Conservation (phyloP, 2,113 vertebrate genomes). For the Lampris megalopsis region DNA sequence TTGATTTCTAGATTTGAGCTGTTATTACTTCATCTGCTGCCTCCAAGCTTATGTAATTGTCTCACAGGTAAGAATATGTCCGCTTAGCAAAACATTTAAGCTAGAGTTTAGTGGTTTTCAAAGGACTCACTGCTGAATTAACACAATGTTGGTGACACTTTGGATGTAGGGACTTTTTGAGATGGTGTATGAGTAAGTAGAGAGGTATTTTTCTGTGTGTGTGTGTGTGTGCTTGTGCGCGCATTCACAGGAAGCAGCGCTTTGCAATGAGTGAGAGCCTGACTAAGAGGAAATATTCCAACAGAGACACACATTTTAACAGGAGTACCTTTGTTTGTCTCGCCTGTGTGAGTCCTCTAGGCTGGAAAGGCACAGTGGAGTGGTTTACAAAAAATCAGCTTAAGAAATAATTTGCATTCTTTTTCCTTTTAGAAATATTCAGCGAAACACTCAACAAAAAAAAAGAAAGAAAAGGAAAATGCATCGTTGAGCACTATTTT, state of each 20-base stretch:
- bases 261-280: slow-evolving; percentile 38
- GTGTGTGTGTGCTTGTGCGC: slow-evolving; percentile 43
- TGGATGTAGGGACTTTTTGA: slow-evolving; percentile 27
- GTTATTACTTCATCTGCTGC: background rate
- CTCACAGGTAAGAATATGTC: background rate
- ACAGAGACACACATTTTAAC: slow-evolving; percentile 50
- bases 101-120: background rate
- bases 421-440: background rate
- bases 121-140: background rate
- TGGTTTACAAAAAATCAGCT: background rate
- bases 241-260: slow-evolving; percentile 59
- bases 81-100: background rate
- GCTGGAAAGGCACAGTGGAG: slow-evolving; percentile 7
- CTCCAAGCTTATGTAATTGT: background rate
- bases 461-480: too few relatives aligned
- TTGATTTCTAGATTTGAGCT: slow-evolving; percentile 25
- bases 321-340: slow-evolving; percentile 68
- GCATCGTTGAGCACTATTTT: slow-evolving; percentile 17
- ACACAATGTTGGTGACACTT: slow-evolving; percentile 1
- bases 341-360: slow-evolving; percentile 31
- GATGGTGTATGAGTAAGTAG: background rate
- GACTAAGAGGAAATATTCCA: slow-evolving; percentile 45
- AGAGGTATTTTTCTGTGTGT: background rate
- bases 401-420: too few relatives aligned
- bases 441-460: too few relatives aligned